Conservation (phyloP, 1,140 invertebrate genomes). For the Chionoecetes opilio region DNA sequence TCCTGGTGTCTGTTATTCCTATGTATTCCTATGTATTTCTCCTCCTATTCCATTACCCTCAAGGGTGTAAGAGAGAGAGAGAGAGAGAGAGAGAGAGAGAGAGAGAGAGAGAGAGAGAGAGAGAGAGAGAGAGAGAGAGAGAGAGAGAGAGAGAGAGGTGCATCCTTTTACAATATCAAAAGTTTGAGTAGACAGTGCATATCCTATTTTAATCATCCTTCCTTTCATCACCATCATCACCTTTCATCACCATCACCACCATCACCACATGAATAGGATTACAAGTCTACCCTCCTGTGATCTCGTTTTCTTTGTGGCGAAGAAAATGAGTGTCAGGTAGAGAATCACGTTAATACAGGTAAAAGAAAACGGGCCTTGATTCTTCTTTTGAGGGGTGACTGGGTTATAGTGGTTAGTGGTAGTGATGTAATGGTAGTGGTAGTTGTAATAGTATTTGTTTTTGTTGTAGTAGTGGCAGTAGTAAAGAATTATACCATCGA, state of each 20-base stretch:
- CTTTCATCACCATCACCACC: no score
- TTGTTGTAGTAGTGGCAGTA: not conserved
- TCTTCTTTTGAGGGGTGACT: not conserved
- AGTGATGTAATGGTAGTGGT: not conserved
- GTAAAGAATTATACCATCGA: no score
- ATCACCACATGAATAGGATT: no score
- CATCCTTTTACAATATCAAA: no score
- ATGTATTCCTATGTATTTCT: no score
- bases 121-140: conserved; percentile 37
- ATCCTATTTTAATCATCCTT: no score
- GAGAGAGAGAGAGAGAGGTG: not conserved
- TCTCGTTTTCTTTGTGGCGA: not conserved
- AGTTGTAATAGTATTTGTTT: no score
- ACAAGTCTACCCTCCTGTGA: not conserved
- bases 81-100: not conserved
- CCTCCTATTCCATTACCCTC: no score
- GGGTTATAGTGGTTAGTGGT: not conserved
- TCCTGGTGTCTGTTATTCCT: no score
- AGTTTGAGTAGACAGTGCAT: no score
- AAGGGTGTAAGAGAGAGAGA: no score
- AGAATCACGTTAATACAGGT: not conserved
- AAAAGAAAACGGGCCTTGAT: not conserved
- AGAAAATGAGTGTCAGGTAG: not conserved
- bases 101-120: conserved; percentile 28
- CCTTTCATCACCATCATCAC: no score